Base-by-base conservation (phyloP, 1,140 invertebrate genomes). In the Agrypnia vestita region DNA sequence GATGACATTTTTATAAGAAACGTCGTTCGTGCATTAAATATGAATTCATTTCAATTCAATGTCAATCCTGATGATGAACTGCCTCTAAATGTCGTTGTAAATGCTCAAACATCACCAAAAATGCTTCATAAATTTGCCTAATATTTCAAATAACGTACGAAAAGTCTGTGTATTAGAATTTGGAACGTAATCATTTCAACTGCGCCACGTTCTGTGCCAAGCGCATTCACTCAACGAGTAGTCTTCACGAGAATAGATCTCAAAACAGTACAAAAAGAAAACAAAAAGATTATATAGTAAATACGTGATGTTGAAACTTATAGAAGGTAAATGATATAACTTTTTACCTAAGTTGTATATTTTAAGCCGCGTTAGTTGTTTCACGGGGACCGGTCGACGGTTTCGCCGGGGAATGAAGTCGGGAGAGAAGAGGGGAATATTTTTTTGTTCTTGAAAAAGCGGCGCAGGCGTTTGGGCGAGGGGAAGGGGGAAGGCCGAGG, bases 381-480 rank as follows among this genome's bases (percentile, higher is more conserved):
- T 1, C 17, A 49, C 21, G 43, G 9, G 67, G n/a, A 17, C 21
- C 15, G 46, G 43, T 71, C 43, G 15, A 47, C n/a, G 9, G 13
- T 47, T 47, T 71, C 19, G 67, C 9, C 15, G 67, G 67, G 43
- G 67, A 15, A 71, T 21, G 67, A 49, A 47, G 43, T 43, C 9
- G 43, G 19, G 62, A 7, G 9, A 13, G 15, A 35, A 25, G 19
- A 21, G 69, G 64, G 44, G 67, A 53, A 21, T 55, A 55, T 73
- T 73, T 73, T 35, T 73, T 73, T 73, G 69, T 73, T 73, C 69
- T 73, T 73, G 69, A 69, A 69, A 64, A 69, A 73, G 69, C 69
- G 69, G 69, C 53, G 53, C 51, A 72, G 12, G 67, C 35, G 47
- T 15, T 15, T 4, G 49, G 15, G 77, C 76, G 47, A 49, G n/a